Evolutionary conservation across 2,888 invertebrate genomes (phyloP), one percentile per base, ranked within the genome.

Genomic region (Himalopsyche anomala): DNA sequence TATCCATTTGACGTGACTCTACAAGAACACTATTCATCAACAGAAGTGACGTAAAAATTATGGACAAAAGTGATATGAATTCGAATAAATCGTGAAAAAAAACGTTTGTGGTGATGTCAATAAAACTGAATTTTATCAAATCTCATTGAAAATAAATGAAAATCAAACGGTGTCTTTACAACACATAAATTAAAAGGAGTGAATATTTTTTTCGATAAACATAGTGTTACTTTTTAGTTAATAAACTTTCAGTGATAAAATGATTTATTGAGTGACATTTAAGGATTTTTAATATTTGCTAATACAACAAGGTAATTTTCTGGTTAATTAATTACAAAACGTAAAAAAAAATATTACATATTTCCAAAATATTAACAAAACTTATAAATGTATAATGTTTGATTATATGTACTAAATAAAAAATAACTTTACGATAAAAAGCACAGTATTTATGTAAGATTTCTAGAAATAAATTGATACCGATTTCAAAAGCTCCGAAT

Each of bases 171-270:
- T 62, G 28, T 62, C 9, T 62, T 19, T 8, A 11, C 0, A 28
- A 28, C 6, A 51, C 4, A 4, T 62, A n/a, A 6, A 62, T 19
- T 19, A 62, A 62, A n/a, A 19, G 6, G 9, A 62, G 62, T 62
- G 62, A 62, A 62, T 19, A 62, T 62, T 15, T 62, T n/a, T 19
- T 28, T 5, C n/a, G 2, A 3, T 19, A 3, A 62, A 62, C 1
- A 62, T 19, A 62, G 62, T 62, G 19, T 12, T 28, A 15, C 9
- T 51, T 62, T 19, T 19, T 19, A 11, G 11, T 62, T 62, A 19
- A 19, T 62, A 19, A 62, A 15, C 62, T 62, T 62, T 62, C 28
- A 62, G 62, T 62, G 62, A 62, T 62, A 62, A 19, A 9, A 62
- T 62, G 62, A 62, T 15, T 19, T 62, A 9, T 19, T 62, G 4